Evolutionary conservation across 2,797 vertebrate genomes (phyloP), one percentile per base, ranked within the genome.

Genomic region (Parauchenoglanis punctatus): DNA sequence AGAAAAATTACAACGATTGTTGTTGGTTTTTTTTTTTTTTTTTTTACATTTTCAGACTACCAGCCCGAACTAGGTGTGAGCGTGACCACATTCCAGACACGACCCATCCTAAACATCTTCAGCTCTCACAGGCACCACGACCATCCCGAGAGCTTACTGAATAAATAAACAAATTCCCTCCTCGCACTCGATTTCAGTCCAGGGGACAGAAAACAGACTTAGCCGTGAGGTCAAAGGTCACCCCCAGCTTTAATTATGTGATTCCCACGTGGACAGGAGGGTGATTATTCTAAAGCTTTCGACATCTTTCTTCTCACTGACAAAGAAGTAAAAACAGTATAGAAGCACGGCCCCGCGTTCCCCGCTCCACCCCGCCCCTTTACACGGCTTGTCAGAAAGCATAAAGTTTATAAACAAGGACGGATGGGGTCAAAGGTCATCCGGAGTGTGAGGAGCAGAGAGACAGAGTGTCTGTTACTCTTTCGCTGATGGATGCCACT

Each of bases 361-460:
- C 10, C 85, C 88, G 73, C 35, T 83, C 85, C 0, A 12, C 25
- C 61, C 61, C 63, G 46, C 81, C 81, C 85, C 23, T 59, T 13
- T 54, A 46, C 73, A 89, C 44, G 88, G 87, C 86, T 91, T 94
- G 94, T 95, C 93, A 92, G 91, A 93, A 92, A 91, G 92, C 91
- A 92, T 91, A 91, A 93, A 89, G 89, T 95, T 95, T 93, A 93
- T 94, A 93, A 93, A 95, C 93, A 94, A 90, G 94, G 93, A 94
- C 92, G 92, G 92, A 87, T 35, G 2, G 89, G 93, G 94, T 95
- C 94, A 94, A 95, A 95, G 92, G 93, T 94, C 93, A 89, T 86
- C 90, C 70, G 91, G 87, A 88, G 90, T 91, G 92, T 58, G 72
- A 87, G 85, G 86, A 86, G 75, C 84, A 81, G 88, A 84, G 82